Conservation (phyloP, 2,888 invertebrate genomes). For the Neoascia interrupta region DNA sequence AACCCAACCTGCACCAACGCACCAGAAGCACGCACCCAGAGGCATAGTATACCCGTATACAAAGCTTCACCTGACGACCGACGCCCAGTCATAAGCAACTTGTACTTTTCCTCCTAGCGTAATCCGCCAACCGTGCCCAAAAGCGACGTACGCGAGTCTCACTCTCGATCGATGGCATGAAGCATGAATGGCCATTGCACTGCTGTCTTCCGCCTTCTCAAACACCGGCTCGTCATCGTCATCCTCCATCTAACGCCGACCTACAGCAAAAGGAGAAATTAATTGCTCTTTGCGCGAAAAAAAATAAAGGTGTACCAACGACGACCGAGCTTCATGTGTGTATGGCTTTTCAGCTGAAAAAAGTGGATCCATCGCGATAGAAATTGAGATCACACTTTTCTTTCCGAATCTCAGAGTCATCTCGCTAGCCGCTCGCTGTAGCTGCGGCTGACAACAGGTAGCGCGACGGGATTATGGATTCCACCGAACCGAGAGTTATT, state of each 20-base stretch:
- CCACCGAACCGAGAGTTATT: constrained; percentile 32
- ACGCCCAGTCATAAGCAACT: constrained; percentile 43
- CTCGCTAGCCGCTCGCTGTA: constrained; percentile 4
- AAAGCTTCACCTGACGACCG: constrained; percentile 46
- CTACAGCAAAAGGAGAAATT: constrained; percentile 69
- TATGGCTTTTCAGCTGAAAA: constrained; percentile 18
- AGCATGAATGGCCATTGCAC: constrained; percentile 65
- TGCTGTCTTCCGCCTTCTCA: constrained; percentile 10
- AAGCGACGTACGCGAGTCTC: constrained; percentile 62
- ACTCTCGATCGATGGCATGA: constrained; percentile 65
- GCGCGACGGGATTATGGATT: constrained; percentile 31
- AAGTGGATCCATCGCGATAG: constrained; percentile 54
- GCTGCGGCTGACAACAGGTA: constrained; percentile 45
- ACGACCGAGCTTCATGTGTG: background rate
- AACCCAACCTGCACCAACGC: constrained; percentile 20
- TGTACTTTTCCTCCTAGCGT: constrained; percentile 57
- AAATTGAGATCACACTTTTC: constrained; percentile 64
- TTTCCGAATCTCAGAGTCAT: constrained; percentile 42
- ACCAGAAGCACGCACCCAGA: constrained; percentile 30
- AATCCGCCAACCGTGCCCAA: constrained; percentile 64
- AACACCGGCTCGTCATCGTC: constrained; percentile 6
- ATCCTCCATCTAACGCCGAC: constrained; percentile 37
- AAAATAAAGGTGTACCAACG: constrained; percentile 7
- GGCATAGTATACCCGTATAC: constrained; percentile 25
- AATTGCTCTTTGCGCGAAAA: constrained; percentile 59